Evolutionary conservation across 2,113 vertebrate genomes (phyloP), one percentile per base, ranked within the genome.

Genomic region (Peucedramus taeniatus): DNA sequence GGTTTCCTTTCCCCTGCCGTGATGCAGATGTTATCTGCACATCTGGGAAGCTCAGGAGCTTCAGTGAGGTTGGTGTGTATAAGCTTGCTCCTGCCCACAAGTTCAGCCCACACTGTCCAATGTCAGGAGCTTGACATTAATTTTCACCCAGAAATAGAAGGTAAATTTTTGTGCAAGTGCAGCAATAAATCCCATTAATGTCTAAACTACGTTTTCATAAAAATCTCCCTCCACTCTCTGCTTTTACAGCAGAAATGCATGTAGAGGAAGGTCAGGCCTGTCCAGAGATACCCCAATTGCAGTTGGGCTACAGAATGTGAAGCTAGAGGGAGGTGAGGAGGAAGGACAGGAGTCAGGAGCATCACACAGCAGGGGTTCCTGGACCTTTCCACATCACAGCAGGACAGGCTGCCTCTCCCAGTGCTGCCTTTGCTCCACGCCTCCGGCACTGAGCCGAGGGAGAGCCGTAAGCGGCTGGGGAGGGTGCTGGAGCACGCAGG

Each of bases 1-100:
- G 59, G 35, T 51, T 75, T 86, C 10, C 35, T 53, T 31, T 47
- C 27, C 33, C 39, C 70, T 35, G 1, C 9, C 1, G 0, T 0
- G 18, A 3, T 22, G 31, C 50, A 45, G 54, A 8, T 39, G 86
- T 64, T 39, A 3, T 5, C 1, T 24, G 45, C 22, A 15, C 37
- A 3, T 11, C 56, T 37, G 75, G 57, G 71, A 39, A 63, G 72
- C 72, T 5, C 3, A 1, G 56, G 6, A 11, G 44, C 59, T 37
- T 18, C 3, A 1, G 1, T 23, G 57, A 39, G 18, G n/a, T 9
- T 1, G 0, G 22, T n/a, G 63, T 39, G 2, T 4, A 5, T 54
- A 3, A 33, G 0, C 11, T n/a, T 39, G 1, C 24, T 28, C 8
- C 1, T 24, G 4, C 10, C 30, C 24, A 1, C 49, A 17, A 10